Percentiles rank a stretch among this genome's conserved stretches.
Conservation (phyloP, 2,888 invertebrate genomes). For the Thereva unica region DNA sequence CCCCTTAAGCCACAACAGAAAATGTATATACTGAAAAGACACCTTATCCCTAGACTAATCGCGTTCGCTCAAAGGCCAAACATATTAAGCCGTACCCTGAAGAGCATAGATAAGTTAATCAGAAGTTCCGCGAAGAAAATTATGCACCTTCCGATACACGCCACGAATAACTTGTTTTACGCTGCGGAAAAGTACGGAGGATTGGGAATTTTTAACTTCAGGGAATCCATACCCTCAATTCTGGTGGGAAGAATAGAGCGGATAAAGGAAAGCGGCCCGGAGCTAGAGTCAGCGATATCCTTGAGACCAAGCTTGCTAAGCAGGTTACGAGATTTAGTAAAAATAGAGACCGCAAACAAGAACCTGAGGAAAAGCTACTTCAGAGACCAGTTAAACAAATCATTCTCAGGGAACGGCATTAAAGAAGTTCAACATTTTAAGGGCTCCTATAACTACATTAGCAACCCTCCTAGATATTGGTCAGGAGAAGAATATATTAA, state of each 20-base stretch:
- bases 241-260: neutral
- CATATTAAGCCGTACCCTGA: neutral
- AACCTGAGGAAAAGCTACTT: neutral
- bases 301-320: no score
- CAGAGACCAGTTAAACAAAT: neutral
- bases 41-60: neutral
- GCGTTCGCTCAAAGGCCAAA: neutral
- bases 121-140: neutral
- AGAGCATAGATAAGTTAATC: neutral
- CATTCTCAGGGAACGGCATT: neutral
- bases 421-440: neutral
- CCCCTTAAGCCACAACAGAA: slow-evolving; percentile 18
- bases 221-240: neutral
- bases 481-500: neutral
- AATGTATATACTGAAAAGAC: neutral
- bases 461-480: neutral
- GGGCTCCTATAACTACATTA: neutral
- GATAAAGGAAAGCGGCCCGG: neutral
- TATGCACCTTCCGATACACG: neutral
- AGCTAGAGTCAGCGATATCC: neutral
- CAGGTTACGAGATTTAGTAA: no score
- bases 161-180: no score
- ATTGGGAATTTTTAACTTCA: neutral
- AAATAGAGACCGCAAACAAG: neutral
- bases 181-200: neutral